Evolutionary conservation across 2,888 invertebrate species (phyloP).

Genomic region (Brenthis daphne): DNA sequence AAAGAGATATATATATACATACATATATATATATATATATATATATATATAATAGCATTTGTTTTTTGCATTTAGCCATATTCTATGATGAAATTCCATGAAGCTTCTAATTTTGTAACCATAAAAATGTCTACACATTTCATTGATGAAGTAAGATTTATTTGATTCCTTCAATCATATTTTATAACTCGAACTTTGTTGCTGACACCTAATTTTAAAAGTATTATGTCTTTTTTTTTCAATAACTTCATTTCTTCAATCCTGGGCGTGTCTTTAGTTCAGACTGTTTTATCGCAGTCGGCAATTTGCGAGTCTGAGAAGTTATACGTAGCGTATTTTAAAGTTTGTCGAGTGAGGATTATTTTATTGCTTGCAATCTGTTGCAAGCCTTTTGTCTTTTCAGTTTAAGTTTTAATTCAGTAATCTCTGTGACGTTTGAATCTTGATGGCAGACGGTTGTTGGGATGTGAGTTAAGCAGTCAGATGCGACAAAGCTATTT

Average conservation of each 20-base stretch:
- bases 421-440: slow-evolving; percentile 13
- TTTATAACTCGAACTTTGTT: slow-evolving; percentile 27
- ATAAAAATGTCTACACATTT: too few species aligned
- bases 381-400: slow-evolving; percentile 26
- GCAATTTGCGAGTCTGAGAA: slow-evolving; percentile 32
- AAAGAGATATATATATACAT: too few species aligned
- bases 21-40: too few species aligned
- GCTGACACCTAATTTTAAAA: slow-evolving; percentile 27
- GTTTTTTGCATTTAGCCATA: too few species aligned
- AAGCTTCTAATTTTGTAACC: too few species aligned
- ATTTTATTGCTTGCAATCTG: slow-evolving; percentile 34
- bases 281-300: slow-evolving; percentile 28
- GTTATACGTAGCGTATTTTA: slow-evolving; percentile 33
- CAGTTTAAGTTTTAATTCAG: slow-evolving; percentile 18
- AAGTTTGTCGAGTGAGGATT: slow-evolving; percentile 30
- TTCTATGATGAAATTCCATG: too few species aligned
- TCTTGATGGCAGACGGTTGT: too few species aligned
- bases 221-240: background rate
- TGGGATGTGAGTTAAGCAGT: too few species aligned
- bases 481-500: too few species aligned
- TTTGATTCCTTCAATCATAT: slow-evolving; percentile 13
- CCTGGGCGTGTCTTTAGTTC: slow-evolving; percentile 23
- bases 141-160: background rate
- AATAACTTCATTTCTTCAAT: slow-evolving; percentile 12
- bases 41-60: too few species aligned